Conservation (phyloP, 2,888 invertebrate species). For the Phanerotoma sp. region DNA sequence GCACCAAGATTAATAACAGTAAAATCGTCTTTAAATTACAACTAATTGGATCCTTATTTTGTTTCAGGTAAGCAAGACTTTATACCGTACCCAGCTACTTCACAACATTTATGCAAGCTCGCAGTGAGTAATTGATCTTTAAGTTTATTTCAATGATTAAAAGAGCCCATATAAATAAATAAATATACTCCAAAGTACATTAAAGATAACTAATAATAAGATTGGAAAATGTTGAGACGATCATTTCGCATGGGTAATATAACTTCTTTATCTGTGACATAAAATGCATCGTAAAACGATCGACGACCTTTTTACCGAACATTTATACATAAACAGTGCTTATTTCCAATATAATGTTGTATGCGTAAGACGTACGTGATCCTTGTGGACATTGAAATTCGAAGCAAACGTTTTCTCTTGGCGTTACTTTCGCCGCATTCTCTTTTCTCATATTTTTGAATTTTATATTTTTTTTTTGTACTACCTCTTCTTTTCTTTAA, state of each 20-base stretch:
- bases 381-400: slow-evolving; percentile 26
- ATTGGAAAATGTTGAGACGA: slow-evolving; percentile 4
- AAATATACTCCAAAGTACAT: too few relatives aligned
- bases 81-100: too few relatives aligned
- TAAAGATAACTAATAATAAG: too few relatives aligned
- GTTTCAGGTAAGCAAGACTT: slow-evolving; percentile 34
- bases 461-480: neutral
- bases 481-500: slow-evolving; percentile 33
- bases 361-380: neutral
- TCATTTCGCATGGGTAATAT: slow-evolving; percentile 32
- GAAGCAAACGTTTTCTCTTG: slow-evolving; percentile 13
- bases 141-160: too few relatives aligned
- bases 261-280: slow-evolving; percentile 26
- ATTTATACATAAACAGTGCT: neutral
- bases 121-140: too few relatives aligned
- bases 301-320: slow-evolving; percentile 32
- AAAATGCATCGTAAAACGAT: slow-evolving; percentile 34
- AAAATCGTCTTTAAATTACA: slow-evolving; percentile 3
- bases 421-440: slow-evolving; percentile 6
- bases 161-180: too few relatives aligned
- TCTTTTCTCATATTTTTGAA: neutral
- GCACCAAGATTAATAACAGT: slow-evolving; percentile 1
- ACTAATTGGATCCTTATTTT: slow-evolving; percentile 19
- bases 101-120: too few relatives aligned
- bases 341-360: neutral